Conservation (phyloP, 1,140 invertebrate genomes). For the Spodoptera litura region DNA sequence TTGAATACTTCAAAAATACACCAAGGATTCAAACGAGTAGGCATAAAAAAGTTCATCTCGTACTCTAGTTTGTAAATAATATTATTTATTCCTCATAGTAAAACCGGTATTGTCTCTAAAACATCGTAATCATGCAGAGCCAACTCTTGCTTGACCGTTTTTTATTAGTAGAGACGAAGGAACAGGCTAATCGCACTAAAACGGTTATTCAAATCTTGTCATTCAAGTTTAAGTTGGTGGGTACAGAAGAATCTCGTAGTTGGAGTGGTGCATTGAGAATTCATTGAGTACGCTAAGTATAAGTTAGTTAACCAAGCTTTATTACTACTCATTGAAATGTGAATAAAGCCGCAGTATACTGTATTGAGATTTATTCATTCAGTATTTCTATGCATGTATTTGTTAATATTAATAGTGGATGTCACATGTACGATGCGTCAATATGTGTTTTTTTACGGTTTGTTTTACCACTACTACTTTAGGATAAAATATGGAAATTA, state of each 20-base stretch:
- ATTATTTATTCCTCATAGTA: constrained; percentile 11
- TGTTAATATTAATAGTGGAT: too few relatives aligned
- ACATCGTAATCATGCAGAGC: neutral
- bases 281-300: constrained; percentile 14
- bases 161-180: constrained; percentile 6
- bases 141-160: constrained; percentile 27
- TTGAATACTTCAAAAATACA: too few relatives aligned
- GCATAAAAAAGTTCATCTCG: constrained; percentile 3
- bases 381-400: too few relatives aligned
- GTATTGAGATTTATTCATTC: neutral
- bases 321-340: neutral
- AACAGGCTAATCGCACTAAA: constrained; percentile 30
- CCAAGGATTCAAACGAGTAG: too few relatives aligned
- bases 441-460: too few relatives aligned
- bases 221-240: constrained; percentile 22
- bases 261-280: constrained; percentile 19
- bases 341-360: neutral
- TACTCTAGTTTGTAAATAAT: constrained; percentile 37
- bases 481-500: too few relatives aligned
- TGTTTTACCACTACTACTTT: too few relatives aligned
- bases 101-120: constrained; percentile 34
- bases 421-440: too few relatives aligned
- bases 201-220: constrained; percentile 40
- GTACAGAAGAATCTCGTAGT: constrained; percentile 14
- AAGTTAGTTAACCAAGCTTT: constrained; percentile 7